Conservation (phyloP, 1,140 invertebrate genomes). For the Drosophila prosaltans region DNA sequence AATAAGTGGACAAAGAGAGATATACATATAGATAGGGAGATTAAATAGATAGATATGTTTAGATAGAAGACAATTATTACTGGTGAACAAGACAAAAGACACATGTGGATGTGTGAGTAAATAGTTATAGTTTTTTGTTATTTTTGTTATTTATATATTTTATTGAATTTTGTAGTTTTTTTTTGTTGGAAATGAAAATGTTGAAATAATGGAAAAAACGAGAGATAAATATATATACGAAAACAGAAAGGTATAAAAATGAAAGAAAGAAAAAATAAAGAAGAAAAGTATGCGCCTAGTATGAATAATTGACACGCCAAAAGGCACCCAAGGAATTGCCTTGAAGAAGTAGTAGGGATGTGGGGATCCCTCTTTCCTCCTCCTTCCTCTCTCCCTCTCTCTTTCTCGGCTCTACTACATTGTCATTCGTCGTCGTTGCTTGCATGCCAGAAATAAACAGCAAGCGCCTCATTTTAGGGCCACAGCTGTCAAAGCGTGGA, state of each 20-base stretch:
- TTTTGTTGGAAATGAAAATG: slow-evolving; percentile 60
- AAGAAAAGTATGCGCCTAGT: slow-evolving; percentile 54
- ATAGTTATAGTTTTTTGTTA: slow-evolving; percentile 52
- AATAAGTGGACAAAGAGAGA: neutral
- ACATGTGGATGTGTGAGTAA: slow-evolving; percentile 82
- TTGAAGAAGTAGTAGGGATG: neutral
- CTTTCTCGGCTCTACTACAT: neutral
- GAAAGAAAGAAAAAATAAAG: slow-evolving; percentile 2
- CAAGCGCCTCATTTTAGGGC: slow-evolving; percentile 79
- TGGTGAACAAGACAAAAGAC: slow-evolving; percentile 83
- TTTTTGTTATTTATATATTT: slow-evolving; percentile 33
- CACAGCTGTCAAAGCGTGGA: slow-evolving; percentile 71
- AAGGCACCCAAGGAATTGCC: slow-evolving; percentile 14
- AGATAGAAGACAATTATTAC: slow-evolving; percentile 57
- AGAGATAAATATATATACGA: slow-evolving; percentile 30
- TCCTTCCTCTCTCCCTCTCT: neutral
- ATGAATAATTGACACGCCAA: slow-evolving; percentile 74
- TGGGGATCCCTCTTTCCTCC: neutral
- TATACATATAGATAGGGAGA: slow-evolving; percentile 35
- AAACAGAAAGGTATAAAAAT: slow-evolving; percentile 41
- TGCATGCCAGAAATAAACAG: slow-evolving; percentile 76
- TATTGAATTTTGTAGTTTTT: slow-evolving; percentile 32
- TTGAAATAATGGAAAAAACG: slow-evolving; percentile 36
- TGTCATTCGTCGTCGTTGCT: neutral
- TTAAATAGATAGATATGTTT: slow-evolving; percentile 38